A percentile compares a stretch with the other conserved stretches of the same genome.
phyloP scores from a whole-genome alignment of 2,888 invertebrate genomes.

The Syritta pipiens region DNA sequence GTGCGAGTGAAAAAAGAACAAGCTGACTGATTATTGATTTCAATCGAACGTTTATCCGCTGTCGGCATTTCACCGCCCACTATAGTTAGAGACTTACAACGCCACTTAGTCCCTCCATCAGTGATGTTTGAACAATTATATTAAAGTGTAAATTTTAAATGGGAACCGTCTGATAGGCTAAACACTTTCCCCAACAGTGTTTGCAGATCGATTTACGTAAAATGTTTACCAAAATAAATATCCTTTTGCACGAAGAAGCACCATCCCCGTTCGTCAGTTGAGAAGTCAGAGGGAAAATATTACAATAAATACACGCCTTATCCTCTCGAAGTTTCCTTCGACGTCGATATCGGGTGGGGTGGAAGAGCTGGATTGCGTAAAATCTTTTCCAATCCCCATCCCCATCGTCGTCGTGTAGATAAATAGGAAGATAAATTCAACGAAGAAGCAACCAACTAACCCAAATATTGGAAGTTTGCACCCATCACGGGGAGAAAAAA shows the following conservation, averaged over 20 bases:
- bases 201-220: background rate
- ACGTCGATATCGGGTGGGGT: background rate
- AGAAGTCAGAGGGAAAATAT: constrained; percentile 39
- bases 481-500: constrained; percentile 18
- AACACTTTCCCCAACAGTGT: background rate
- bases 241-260: background rate
- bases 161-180: background rate
- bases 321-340: constrained; percentile 16
- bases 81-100: too few species aligned
- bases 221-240: constrained; percentile 2
- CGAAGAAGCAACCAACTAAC: constrained; percentile 34
- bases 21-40: background rate
- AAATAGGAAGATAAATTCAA: constrained; percentile 25
- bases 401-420: too few species aligned
- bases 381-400: constrained; percentile 30
- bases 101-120: too few species aligned
- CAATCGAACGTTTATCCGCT: too few species aligned
- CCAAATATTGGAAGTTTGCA: constrained; percentile 58
- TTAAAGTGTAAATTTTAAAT: constrained; percentile 4
- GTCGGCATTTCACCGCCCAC: too few species aligned
- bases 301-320: constrained; percentile 26
- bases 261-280: background rate
- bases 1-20: constrained; percentile 41
- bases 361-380: constrained; percentile 27
- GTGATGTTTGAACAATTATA: background rate